Conservation (phyloP, 2,888 invertebrate genomes). For the Isoperla grammatica region DNA sequence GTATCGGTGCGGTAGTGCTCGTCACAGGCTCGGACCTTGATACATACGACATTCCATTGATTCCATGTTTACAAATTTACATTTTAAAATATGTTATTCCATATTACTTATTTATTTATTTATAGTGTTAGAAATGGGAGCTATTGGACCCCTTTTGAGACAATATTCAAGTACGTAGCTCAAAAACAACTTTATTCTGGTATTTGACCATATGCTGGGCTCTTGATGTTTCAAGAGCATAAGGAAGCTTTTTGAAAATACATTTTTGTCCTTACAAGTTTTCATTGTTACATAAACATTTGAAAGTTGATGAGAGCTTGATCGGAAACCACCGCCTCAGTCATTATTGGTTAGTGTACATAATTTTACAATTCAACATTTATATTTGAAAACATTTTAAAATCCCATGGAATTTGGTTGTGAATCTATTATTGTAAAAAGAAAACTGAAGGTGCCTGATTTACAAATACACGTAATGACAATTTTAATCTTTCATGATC, state of each 20-base stretch:
- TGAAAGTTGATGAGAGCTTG: no score
- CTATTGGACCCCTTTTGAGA: conserved; percentile 15
- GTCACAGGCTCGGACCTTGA: conserved; percentile 20
- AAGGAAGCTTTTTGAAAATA: conserved; percentile 14
- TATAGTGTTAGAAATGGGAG: conserved; percentile 21
- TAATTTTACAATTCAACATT: background rate
- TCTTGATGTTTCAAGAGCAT: no score
- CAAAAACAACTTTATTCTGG: conserved; percentile 6
- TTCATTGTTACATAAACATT: no score
- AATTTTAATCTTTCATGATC: no score
- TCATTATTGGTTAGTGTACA: background rate
- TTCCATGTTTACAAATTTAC: conserved; percentile 23
- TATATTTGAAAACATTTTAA: conserved; percentile 1
- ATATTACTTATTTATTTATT: conserved; percentile 22
- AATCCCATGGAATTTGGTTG: conserved; percentile 11
- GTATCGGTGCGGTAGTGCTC: conserved; percentile 12
- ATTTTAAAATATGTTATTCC: conserved; percentile 20
- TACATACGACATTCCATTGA: conserved; percentile 20
- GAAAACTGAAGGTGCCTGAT: conserved; percentile 16
- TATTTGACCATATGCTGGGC: no score
- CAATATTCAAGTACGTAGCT: conserved; percentile 9
- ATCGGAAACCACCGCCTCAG: no score
- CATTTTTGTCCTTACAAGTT: background rate
- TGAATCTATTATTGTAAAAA: conserved; percentile 8
- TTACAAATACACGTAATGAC: background rate